Base-by-base conservation (phyloP, 2,797 vertebrate genomes). In the Anableps anableps region DNA sequence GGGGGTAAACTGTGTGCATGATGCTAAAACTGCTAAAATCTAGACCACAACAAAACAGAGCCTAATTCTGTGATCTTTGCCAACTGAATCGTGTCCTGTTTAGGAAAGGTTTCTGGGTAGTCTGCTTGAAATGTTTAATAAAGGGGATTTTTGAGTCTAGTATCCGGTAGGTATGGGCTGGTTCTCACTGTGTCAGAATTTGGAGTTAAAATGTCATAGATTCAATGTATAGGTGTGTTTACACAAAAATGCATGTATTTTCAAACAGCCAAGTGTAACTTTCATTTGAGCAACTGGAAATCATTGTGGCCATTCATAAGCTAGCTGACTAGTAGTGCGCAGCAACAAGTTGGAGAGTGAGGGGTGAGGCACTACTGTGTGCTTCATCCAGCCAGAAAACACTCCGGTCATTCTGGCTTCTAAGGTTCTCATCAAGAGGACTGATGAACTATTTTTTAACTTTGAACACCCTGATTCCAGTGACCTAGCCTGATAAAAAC, bases 51-150 rank as follows among this genome's bases (percentile, higher is more conserved):
- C 11, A 29, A 29, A 58, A 58, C 13, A 29, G 1, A 31, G 14
- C n/a, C 13, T 60, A 60, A 60, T 60, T 31, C 11, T 16, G 26
- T 29, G 55, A 60, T 16, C 13, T 31, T n/a, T 14, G 13, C 29
- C 13, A 60, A 60, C 5, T 16, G n/a, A 31, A 36, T 34, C 17
- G 5, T 64, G 16, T 34, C 10, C 36, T 74, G 45, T 87, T 86
- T 85, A 51, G 76, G 43, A 86, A 83, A 80, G 26, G 17, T 31
- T 70, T 87, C 77, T 36, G 50, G 8, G 72, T 78, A 62, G 41
- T 51, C 64, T 58, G 80, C 75, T 88, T 85, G 75, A 82, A 78
- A 77, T 81, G 72, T 55, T 31, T 17, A 17, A 64, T 34, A 19
- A 64, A 34, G 31, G 6, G 31, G 8, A 5, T 64, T 8, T 34